These are phyloP conservation scores for Ectemnius cavifrons DNA, from an alignment of 2,888 invertebrate species.

Conservation along the genomic window DNA sequence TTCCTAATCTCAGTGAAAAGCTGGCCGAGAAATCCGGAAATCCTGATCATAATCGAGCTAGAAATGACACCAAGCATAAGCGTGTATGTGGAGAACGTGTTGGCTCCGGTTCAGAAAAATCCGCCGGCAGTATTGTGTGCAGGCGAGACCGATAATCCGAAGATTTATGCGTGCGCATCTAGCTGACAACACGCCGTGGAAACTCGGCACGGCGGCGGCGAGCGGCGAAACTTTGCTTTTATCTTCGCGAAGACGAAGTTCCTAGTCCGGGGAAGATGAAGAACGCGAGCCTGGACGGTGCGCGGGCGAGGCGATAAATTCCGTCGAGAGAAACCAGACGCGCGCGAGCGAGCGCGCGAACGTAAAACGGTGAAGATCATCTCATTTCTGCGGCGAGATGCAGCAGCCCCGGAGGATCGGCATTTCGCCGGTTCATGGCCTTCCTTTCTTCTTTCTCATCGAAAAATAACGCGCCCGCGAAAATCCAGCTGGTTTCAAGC, in stretches of 20 bases:
- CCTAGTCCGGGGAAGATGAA: slow-evolving; percentile 17
- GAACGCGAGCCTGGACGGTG: not conserved
- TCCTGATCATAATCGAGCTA: too few species aligned
- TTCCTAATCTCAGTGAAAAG: too few species aligned
- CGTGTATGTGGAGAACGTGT: not conserved
- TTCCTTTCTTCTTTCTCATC: not conserved
- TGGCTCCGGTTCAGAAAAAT: slow-evolving; percentile 13
- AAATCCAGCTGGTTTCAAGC: too few species aligned
- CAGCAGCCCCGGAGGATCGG: slow-evolving; percentile 8
- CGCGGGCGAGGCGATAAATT: slow-evolving; percentile 49
- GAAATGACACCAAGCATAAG: too few species aligned
- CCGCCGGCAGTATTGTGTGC: slow-evolving; percentile 25
- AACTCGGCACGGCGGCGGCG: too few species aligned
- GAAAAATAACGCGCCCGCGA: slow-evolving; percentile 1
- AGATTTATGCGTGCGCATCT: slow-evolving; percentile 58
- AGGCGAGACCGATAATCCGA: slow-evolving; percentile 44
- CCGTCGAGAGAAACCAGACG: slow-evolving; percentile 46
- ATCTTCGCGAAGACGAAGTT: slow-evolving; percentile 54
- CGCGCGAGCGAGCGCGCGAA: slow-evolving; percentile 41
- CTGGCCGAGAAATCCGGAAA: too few species aligned
- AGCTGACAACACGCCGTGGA: slow-evolving; percentile 26
- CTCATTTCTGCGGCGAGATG: slow-evolving; percentile 45
- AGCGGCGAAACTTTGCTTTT: slow-evolving; percentile 59
- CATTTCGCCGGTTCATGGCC: slow-evolving; percentile 27
- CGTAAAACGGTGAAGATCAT: slow-evolving; percentile 46